Conservation (phyloP, 2,888 invertebrate species). For the Acanthosepion esculentum region DNA sequence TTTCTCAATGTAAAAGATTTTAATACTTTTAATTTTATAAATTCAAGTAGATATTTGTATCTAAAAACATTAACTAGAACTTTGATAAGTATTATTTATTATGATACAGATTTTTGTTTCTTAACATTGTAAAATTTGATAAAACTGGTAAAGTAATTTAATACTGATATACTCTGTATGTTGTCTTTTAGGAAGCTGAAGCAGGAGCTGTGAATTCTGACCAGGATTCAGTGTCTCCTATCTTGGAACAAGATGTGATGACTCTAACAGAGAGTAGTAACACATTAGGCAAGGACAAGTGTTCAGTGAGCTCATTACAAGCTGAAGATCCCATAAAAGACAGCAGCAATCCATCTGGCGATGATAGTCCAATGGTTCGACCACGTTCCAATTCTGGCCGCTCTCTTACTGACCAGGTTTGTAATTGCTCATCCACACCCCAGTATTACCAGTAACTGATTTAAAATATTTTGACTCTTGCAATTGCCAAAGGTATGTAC, state of each 20-base stretch:
- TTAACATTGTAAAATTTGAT: too few species aligned
- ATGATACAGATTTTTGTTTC: too few species aligned
- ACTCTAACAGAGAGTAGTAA: conserved; percentile 24
- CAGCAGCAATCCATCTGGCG: conserved; percentile 41
- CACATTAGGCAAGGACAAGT: conserved; percentile 51
- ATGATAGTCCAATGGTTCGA: conserved; percentile 73
- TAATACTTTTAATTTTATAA: neutral
- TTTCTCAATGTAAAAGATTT: neutral
- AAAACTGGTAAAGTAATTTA: neutral
- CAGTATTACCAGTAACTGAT: too few species aligned
- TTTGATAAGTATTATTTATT: too few species aligned
- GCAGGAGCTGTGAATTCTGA: conserved; percentile 61
- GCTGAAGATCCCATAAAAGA: conserved; percentile 48
- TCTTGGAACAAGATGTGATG: conserved; percentile 46
- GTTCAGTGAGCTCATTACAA: conserved; percentile 49
- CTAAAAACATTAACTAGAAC: too few species aligned
- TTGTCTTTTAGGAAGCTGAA: conserved; percentile 60
- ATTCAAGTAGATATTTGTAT: neutral
- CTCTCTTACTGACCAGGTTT: conserved; percentile 86
- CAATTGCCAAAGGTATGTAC: too few species aligned
- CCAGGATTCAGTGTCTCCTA: conserved; percentile 56
- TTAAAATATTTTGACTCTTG: too few species aligned
- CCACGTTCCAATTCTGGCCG: conserved; percentile 88
- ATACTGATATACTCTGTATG: neutral
- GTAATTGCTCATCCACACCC: conserved; percentile 35